Conservation (phyloP, 1,140 invertebrate genomes). For the Pararge aegeria region DNA sequence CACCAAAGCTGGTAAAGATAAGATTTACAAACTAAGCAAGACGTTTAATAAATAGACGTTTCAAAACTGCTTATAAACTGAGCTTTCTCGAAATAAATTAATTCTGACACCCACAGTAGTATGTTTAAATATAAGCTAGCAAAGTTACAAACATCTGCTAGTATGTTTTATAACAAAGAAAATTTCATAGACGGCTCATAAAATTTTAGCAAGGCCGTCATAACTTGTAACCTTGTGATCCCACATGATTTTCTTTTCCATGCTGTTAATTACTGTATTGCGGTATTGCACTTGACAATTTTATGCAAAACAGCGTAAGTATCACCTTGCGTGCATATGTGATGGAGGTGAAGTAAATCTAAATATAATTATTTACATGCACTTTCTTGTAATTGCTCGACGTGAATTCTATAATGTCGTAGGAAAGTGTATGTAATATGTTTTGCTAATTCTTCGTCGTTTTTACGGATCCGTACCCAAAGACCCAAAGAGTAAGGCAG, state of each 20-base stretch:
- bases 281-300: constrained; percentile 20
- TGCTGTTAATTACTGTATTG: constrained; percentile 23
- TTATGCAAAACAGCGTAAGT: constrained; percentile 30
- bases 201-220: constrained; percentile 16
- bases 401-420: neutral
- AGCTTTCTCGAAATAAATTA: too few species aligned
- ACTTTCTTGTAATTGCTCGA: constrained; percentile 20
- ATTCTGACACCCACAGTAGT: neutral
- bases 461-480: too few species aligned
- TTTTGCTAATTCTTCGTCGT: too few species aligned
- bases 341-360: constrained; percentile 19
- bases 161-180: neutral
- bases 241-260: constrained; percentile 27
- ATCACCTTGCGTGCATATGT: constrained; percentile 24
- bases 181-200: neutral
- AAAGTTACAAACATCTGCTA: neutral
- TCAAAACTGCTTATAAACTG: too few species aligned
- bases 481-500: too few species aligned
- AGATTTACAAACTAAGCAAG: too few species aligned
- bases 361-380: constrained; percentile 16
- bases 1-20: too few species aligned
- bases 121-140: neutral
- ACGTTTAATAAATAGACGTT: too few species aligned
- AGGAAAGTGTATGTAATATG: neutral
- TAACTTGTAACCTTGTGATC: constrained; percentile 23